phyloP scores from a whole-genome alignment of 2,797 vertebrate species.

The Sebastes baramenuke region DNA sequence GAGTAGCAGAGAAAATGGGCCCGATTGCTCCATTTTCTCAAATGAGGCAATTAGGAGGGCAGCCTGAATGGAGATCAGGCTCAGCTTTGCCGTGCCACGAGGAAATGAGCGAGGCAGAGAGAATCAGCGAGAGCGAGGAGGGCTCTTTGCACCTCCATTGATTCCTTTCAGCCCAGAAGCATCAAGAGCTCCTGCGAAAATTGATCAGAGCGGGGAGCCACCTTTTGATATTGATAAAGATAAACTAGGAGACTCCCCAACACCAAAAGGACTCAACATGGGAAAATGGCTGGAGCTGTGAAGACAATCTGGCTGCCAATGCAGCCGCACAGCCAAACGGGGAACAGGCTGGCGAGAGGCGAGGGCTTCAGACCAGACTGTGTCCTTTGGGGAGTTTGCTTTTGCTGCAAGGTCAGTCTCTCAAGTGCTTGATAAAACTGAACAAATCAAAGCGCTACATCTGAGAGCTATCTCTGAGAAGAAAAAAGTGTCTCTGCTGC shows the following conservation, averaged over 20 bases:
- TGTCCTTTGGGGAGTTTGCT: slow-evolving; percentile 57
- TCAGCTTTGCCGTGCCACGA: slow-evolving; percentile 55
- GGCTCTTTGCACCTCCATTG: slow-evolving; percentile 66
- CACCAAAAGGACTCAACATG: slow-evolving; percentile 45
- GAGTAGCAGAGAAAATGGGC: slow-evolving; percentile 61
- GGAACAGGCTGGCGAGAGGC: slow-evolving; percentile 36
- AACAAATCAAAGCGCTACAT: slow-evolving; percentile 71
- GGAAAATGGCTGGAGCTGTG: slow-evolving; percentile 51
- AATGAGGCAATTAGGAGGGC: slow-evolving; percentile 79
- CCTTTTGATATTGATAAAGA: slow-evolving; percentile 73
- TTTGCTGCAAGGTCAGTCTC: slow-evolving; percentile 67
- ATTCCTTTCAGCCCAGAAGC: slow-evolving; percentile 69
- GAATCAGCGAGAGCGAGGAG: slow-evolving; percentile 44
- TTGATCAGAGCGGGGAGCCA: slow-evolving; percentile 74
- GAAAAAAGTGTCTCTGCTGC: slow-evolving; percentile 47
- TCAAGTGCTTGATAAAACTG: slow-evolving; percentile 64
- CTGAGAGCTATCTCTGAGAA: slow-evolving; percentile 46
- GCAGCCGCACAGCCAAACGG: slow-evolving; percentile 22
- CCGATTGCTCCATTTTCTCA: slow-evolving; percentile 79
- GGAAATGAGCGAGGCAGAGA: slow-evolving; percentile 64
- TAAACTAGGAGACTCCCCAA: slow-evolving; percentile 57
- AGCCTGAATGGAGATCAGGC: slow-evolving; percentile 75
- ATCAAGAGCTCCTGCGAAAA: slow-evolving; percentile 67
- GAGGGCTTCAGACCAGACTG: slow-evolving; percentile 54
- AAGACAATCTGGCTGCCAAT: slow-evolving; percentile 55